Conservation (phyloP, 2,888 invertebrate species). For the Yponomeuta cagnagella region DNA sequence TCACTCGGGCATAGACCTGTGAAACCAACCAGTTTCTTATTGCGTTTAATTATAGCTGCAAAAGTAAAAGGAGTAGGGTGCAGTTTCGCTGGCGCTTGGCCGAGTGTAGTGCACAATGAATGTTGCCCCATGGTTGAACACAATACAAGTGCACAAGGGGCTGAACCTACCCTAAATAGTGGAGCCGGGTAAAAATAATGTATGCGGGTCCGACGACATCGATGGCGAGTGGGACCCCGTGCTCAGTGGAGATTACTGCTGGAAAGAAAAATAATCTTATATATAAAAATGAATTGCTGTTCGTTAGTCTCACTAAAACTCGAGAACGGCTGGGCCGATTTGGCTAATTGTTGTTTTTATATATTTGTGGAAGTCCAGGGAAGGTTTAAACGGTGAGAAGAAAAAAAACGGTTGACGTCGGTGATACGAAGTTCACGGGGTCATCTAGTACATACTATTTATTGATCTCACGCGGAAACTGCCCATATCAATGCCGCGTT, state of each 20-base stretch:
- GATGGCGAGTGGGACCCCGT: neutral
- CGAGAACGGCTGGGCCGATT: too few relatives aligned
- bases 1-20: neutral
- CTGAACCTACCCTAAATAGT: slow-evolving; percentile 48
- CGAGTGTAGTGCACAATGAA: slow-evolving; percentile 53
- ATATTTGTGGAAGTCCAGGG: too few relatives aligned
- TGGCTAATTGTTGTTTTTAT: too few relatives aligned
- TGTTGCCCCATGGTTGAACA: slow-evolving; percentile 65
- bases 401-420: too few relatives aligned
- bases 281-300: too few relatives aligned
- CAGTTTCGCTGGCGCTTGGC: neutral
- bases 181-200: slow-evolving; percentile 35
- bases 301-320: too few relatives aligned
- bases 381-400: too few relatives aligned
- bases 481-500: too few relatives aligned
- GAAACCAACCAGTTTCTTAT: neutral
- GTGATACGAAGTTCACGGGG: too few relatives aligned
- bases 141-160: slow-evolving; percentile 64
- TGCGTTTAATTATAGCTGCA: neutral
- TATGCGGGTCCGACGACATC: slow-evolving; percentile 7
- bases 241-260: neutral
- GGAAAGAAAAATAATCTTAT: neutral
- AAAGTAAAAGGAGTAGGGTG: neutral
- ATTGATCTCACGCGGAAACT: neutral
- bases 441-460: too few relatives aligned